Evolutionary conservation across 37 sponge, comb jelly and placozoan genomes (phyloP).

Genomic region (Halichondria panicea): DNA sequence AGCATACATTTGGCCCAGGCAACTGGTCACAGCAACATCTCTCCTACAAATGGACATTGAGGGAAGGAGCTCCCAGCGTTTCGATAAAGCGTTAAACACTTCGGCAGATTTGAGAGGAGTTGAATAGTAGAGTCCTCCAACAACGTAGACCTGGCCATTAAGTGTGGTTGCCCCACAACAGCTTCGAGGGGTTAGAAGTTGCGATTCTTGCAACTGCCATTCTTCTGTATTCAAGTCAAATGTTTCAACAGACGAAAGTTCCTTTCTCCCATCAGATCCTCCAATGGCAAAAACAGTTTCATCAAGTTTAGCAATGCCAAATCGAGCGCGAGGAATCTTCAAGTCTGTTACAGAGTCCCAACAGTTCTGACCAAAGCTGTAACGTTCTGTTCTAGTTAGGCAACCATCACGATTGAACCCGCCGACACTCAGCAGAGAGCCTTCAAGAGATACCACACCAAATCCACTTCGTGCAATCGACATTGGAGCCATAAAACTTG

Average conservation of each 20-base stretch:
- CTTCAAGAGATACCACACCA: conserved; percentile 19
- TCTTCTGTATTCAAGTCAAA: not conserved
- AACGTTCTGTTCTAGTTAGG: conserved; percentile 39
- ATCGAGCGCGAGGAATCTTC: conserved; percentile 39
- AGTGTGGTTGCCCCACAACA: conserved; percentile 36
- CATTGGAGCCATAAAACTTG: conserved; percentile 35
- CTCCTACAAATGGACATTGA: conserved; percentile 50
- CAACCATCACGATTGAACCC: conserved; percentile 71
- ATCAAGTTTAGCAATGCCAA: conserved; percentile 14
- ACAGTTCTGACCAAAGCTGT: conserved; percentile 9
- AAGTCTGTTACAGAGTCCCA: conserved; percentile 34
- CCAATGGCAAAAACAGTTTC: conserved; percentile 62
- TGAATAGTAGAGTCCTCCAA: conserved; percentile 56
- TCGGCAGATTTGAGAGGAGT: conserved; percentile 23
- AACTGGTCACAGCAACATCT: conserved; percentile 28
- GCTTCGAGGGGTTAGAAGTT: conserved; percentile 36
- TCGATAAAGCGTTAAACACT: not conserved
- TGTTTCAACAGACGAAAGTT: conserved; percentile 48
- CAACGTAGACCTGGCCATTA: conserved; percentile 22
- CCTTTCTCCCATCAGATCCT: conserved; percentile 59
- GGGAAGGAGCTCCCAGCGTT: conserved; percentile 22
- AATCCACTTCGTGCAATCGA: conserved; percentile 49
- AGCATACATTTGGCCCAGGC: conserved; percentile 56
- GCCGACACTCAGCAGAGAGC: conserved; percentile 51
- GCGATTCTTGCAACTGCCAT: conserved; percentile 22